phyloP scores from a whole-genome alignment of 2,888 invertebrate species.

The Osmoderma eremita region DNA sequence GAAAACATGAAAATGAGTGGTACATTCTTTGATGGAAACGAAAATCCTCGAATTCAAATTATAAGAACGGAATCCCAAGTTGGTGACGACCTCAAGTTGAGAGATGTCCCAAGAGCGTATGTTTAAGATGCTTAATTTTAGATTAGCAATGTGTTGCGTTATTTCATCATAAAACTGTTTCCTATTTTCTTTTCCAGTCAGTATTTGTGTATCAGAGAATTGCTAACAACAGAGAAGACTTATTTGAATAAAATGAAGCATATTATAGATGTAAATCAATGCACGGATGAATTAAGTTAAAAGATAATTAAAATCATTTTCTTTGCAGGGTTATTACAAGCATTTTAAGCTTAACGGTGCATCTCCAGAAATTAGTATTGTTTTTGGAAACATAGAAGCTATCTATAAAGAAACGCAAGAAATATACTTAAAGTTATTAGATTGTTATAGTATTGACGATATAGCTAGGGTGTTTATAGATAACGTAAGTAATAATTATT shows the following conservation, averaged over 20 bases:
- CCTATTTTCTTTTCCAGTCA: slow-evolving; percentile 47
- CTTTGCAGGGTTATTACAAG: slow-evolving; percentile 34
- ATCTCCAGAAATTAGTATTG: slow-evolving; percentile 33
- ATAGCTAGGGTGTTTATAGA: slow-evolving; percentile 53
- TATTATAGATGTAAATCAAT: slow-evolving; percentile 55
- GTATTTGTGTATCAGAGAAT: slow-evolving; percentile 56
- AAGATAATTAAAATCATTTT: not conserved
- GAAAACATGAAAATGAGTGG: slow-evolving; percentile 12
- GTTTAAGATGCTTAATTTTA: too few species aligned
- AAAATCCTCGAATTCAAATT: slow-evolving; percentile 29
- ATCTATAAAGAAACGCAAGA: slow-evolving; percentile 51
- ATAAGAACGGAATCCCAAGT: slow-evolving; percentile 6
- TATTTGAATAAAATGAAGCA: slow-evolving; percentile 56
- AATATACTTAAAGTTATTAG: slow-evolving; percentile 52
- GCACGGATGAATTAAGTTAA: not conserved
- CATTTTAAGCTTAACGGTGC: slow-evolving; percentile 28
- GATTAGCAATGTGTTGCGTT: too few species aligned
- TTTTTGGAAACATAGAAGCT: slow-evolving; percentile 56
- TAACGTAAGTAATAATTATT: slow-evolving; percentile 50
- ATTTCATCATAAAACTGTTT: not conserved
- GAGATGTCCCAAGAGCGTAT: slow-evolving; percentile 24
- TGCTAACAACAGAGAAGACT: slow-evolving; percentile 56
- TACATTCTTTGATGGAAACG: slow-evolving; percentile 24
- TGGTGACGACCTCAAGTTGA: slow-evolving; percentile 7
- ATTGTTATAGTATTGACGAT: slow-evolving; percentile 49